Conservation (phyloP, 2,888 invertebrate genomes). For the Tromatobia lineatoria region DNA sequence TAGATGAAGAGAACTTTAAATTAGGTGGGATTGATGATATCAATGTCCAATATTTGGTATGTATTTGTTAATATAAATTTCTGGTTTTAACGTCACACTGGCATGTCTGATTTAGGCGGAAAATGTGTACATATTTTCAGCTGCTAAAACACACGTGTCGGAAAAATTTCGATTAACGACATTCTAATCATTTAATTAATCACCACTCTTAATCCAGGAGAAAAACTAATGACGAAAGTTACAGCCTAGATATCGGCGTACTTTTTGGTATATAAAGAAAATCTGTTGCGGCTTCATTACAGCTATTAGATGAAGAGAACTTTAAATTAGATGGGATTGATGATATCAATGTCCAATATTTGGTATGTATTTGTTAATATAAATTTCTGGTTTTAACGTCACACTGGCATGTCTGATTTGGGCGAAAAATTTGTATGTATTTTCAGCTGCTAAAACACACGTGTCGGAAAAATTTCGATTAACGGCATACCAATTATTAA, state of each 20-base stretch:
- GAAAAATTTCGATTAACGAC: not conserved
- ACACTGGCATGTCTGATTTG: no score
- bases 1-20: not conserved
- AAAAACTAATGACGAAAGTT: no score
- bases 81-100: not conserved
- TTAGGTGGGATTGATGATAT: not conserved
- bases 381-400: not conserved
- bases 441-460: not conserved
- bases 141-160: not conserved
- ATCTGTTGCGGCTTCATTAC: not conserved
- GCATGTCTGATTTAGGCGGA: not conserved
- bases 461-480: not conserved
- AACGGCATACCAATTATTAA: not conserved
- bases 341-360: not conserved
- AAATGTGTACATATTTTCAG: not conserved
- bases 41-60: not conserved
- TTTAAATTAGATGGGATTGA: not conserved
- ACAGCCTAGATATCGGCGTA: no score
- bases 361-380: no score
- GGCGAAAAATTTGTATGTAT: not conserved
- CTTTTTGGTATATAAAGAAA: not conserved
- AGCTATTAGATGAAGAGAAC: not conserved
- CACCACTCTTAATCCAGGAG: no score
- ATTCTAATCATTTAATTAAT: not conserved
- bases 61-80: not conserved